Evolutionary conservation across 2,113 vertebrate species (phyloP), one percentile per base, ranked within the genome.

Genomic region (Taxidea taxus): DNA sequence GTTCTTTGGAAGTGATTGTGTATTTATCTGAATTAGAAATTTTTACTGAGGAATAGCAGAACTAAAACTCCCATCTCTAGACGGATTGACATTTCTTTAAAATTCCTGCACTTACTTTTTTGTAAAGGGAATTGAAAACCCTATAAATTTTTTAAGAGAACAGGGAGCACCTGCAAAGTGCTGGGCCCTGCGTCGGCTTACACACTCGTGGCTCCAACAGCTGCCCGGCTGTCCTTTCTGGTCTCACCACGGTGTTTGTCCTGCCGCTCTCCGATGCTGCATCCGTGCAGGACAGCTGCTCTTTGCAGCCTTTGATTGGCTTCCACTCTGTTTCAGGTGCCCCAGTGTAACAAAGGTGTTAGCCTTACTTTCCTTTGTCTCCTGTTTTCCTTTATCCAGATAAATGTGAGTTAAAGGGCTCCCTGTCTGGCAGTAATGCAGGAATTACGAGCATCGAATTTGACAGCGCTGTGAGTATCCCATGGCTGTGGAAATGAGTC

Each of bases 401-500:
- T 82, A 99, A 98, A 29, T 99, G 99, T 98, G 99, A 99, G 95
- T 96, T 99, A 29, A 99, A 99, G 98, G 99, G 99, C 13, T 98
- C 99, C 29, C 98, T 99, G 37, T 99, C 99, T 0, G 99, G 99
- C 95, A 99, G 99, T 95, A 99, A 99, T 5, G 99, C 99, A 6
- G 99, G 99, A 68, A 99, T 99, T 98, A 99, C 99, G 98, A 99
- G 99, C 98, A 99, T 99, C 51, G 99, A 99, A 68, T 99, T 99
- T 47, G 99, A 99, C 98, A 99, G 99, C 85, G 98, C 99, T 82
- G 99, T 99, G 92, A 99, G 99, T 99, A 97, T 97, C 81, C 49
- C 27, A 47, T 74, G 60, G 56, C 56, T 11, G 0, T 25, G 27
- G 74, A 77, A 44, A 44, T 44, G 2, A 39, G 1, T 44, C 44